These are phyloP conservation scores for Danaus plexippus DNA, from an alignment of 1,140 invertebrate genomes.

Conservation along the genomic window DNA sequence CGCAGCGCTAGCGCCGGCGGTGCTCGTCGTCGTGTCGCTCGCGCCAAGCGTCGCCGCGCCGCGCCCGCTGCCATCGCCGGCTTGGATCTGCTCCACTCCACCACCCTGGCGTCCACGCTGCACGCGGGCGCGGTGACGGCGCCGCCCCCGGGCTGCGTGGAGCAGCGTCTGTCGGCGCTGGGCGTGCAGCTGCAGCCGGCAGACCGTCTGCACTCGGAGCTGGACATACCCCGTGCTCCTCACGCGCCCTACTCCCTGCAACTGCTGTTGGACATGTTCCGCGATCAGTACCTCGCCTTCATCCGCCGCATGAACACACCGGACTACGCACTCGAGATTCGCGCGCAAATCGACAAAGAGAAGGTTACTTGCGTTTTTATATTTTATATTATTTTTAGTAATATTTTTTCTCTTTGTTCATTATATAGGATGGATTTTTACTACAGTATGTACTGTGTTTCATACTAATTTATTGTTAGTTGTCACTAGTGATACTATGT, in stretches of 20 bases:
- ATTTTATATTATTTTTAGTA: too few species aligned
- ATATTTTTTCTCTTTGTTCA: too few species aligned
- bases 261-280: conserved; percentile 86
- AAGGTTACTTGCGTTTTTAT: conserved; percentile 63
- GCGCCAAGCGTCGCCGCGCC: conserved; percentile 52
- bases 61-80: conserved; percentile 78
- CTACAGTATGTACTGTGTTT: too few species aligned
- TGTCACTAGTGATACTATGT: too few species aligned
- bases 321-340: conserved; percentile 80
- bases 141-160: conserved; percentile 90
- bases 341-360: conserved; percentile 86
- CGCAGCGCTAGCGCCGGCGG: conserved; percentile 55
- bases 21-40: conserved; percentile 54
- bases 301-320: conserved; percentile 86
- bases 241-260: conserved; percentile 88
- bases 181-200: conserved; percentile 73
- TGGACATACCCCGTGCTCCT: conserved; percentile 84
- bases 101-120: conserved; percentile 89
- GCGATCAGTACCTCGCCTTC: conserved; percentile 86
- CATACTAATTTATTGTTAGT: too few species aligned
- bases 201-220: conserved; percentile 81
- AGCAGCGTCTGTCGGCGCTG: conserved; percentile 87
- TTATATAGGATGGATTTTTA: too few species aligned
- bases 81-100: conserved; percentile 89
- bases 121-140: conserved; percentile 66